A percentile compares a stretch with the other conserved stretches of the same genome.
phyloP scores from a whole-genome alignment of 2,797 vertebrate genomes.

The Ctenopoma kingsleyae region DNA sequence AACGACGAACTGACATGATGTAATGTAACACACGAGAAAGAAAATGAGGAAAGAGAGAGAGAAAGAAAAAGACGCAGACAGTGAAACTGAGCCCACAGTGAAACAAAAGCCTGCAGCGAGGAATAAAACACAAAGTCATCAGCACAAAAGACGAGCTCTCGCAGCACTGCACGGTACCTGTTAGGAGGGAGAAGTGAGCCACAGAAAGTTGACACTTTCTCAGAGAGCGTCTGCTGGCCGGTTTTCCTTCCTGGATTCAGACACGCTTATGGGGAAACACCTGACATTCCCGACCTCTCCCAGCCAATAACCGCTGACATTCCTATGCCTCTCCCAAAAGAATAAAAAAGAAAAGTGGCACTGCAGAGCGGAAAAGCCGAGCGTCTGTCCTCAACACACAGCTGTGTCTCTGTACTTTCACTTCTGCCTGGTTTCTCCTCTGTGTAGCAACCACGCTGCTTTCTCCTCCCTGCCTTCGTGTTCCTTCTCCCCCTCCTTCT shows the following conservation, averaged over 20 bases:
- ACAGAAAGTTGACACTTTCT: slow-evolving; percentile 45
- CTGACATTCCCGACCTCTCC: slow-evolving; percentile 74
- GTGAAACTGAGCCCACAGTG: slow-evolving; percentile 11
- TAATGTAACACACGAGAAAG: not conserved
- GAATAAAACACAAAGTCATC: slow-evolving; percentile 19
- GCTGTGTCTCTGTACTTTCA: slow-evolving; percentile 63
- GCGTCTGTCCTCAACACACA: slow-evolving; percentile 61
- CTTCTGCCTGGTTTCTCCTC: slow-evolving; percentile 62
- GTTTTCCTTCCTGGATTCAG: slow-evolving; percentile 54
- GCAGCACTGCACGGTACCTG: slow-evolving; percentile 64
- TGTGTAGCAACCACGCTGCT: slow-evolving; percentile 62
- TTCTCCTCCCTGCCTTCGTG: slow-evolving; percentile 59
- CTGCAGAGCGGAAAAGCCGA: slow-evolving; percentile 43
- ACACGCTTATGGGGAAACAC: slow-evolving; percentile 73
- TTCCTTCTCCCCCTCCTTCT: slow-evolving; percentile 28
- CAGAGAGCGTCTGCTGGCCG: slow-evolving; percentile 34
- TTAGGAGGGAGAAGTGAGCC: slow-evolving; percentile 31
- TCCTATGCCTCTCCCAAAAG: slow-evolving; percentile 36
- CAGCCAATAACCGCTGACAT: slow-evolving; percentile 51
- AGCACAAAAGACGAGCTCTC: slow-evolving; percentile 35
- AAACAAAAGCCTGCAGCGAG: slow-evolving; percentile 28
- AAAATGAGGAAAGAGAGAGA: not conserved
- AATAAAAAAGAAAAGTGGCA: slow-evolving; percentile 37
- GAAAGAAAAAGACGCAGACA: not conserved
- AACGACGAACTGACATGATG: not conserved